Evolutionary conservation across 2,888 invertebrate species (phyloP).

Genomic region (Himalopsyche tibetana): DNA sequence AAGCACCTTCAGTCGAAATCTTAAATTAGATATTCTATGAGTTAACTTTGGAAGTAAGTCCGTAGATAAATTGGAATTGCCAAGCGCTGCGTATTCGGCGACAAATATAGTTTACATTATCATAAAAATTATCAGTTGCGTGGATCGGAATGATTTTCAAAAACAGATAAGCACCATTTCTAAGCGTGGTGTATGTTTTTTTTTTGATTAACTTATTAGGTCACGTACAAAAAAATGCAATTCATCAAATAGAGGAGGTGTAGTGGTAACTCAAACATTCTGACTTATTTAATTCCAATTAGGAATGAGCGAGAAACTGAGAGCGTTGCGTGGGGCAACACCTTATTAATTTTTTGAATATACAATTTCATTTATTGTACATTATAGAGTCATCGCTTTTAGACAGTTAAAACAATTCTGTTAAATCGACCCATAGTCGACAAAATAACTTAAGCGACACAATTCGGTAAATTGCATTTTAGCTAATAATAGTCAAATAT

Average conservation of each 20-base stretch:
- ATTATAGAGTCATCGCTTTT: neutral
- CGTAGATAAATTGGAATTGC: neutral
- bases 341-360: neutral
- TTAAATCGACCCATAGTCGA: no score
- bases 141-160: conserved; percentile 1
- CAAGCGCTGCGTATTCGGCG: neutral
- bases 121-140: neutral
- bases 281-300: conserved; percentile 31
- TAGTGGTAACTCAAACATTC: conserved; percentile 5
- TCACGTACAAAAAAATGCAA: neutral
- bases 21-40: no score
- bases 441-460: no score
- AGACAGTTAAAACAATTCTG: no score
- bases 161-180: neutral
- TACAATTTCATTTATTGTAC: neutral
- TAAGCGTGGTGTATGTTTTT: neutral
- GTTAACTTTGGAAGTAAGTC: no score
- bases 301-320: conserved; percentile 3
- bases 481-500: no score
- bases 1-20: no score
- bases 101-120: neutral
- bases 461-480: no score
- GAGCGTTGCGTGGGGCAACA: neutral
- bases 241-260: conserved; percentile 26
- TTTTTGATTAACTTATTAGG: neutral